Percentiles rank a stretch among this genome's conserved stretches.
Evolutionary conservation across 2,888 invertebrate species (phyloP).

Genomic region (Polydesmus complanatus): DNA sequence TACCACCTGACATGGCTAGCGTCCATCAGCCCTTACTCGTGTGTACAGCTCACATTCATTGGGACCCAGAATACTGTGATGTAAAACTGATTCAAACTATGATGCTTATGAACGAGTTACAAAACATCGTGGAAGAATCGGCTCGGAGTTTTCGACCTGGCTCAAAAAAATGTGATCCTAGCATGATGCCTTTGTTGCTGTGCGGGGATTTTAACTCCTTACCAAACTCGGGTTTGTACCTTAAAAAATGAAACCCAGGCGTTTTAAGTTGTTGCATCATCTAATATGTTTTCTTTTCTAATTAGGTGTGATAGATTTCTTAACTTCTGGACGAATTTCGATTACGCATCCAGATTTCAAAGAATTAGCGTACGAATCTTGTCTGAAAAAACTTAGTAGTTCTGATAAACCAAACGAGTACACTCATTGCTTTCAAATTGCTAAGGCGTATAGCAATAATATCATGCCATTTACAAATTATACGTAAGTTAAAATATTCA

Average conservation of each 20-base stretch:
- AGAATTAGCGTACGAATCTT: slow-evolving; percentile 79
- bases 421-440: slow-evolving; percentile 89
- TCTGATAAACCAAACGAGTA: slow-evolving; percentile 36
- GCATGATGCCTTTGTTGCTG: slow-evolving; percentile 75
- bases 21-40: slow-evolving; percentile 77
- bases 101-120: slow-evolving; percentile 93
- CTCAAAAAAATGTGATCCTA: slow-evolving; percentile 41
- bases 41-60: slow-evolving; percentile 97
- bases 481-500: slow-evolving; percentile 81
- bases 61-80: slow-evolving; percentile 99
- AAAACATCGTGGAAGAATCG: slow-evolving; percentile 72
- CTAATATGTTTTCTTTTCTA: neutral
- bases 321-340: slow-evolving; percentile 76
- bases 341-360: slow-evolving; percentile 93
- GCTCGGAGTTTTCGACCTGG: slow-evolving; percentile 61
- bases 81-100: slow-evolving; percentile 98
- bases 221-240: slow-evolving; percentile 77
- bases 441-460: slow-evolving; percentile 86
- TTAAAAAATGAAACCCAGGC: no score
- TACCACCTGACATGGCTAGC: slow-evolving; percentile 59
- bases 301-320: slow-evolving; percentile 85
- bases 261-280: neutral
- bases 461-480: slow-evolving; percentile 98
- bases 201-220: slow-evolving; percentile 98
- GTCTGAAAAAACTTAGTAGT: slow-evolving; percentile 62